Evolutionary conservation across 2,888 invertebrate species (phyloP).

Genomic region (Nipponacmea schrenckii): DNA sequence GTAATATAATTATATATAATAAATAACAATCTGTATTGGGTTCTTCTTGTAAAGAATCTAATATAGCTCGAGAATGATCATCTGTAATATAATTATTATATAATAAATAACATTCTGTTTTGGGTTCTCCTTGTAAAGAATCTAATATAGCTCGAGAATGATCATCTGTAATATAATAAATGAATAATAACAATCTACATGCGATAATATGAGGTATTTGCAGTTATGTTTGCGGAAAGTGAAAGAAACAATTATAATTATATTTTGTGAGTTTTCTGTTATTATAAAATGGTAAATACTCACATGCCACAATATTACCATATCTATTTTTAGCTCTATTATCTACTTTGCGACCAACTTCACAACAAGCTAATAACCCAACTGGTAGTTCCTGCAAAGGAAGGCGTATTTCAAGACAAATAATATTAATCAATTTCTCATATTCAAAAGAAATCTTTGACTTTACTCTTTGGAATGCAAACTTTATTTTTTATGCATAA

Average conservation of each 20-base stretch:
- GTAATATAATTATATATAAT: constrained; percentile 48
- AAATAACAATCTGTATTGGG: constrained; percentile 57
- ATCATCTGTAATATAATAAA: constrained; percentile 52
- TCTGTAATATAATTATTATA: constrained; percentile 37
- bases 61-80: constrained; percentile 59
- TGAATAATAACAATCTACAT: neutral
- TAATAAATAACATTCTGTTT: constrained; percentile 46
- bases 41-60: constrained; percentile 52
- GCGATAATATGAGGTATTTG: neutral
- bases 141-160: constrained; percentile 58
- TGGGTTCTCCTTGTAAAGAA: constrained; percentile 49
- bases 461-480: neutral
- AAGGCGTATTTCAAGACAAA: neutral
- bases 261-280: neutral
- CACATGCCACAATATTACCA: constrained; percentile 66
- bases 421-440: neutral
- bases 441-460: neutral
- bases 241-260: too few relatives aligned
- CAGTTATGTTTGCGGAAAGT: neutral
- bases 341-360: constrained; percentile 59
- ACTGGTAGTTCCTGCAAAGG: constrained; percentile 58
- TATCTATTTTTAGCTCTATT: constrained; percentile 66
- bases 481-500: neutral
- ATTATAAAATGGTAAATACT: constrained; percentile 30
- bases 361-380: constrained; percentile 58